A percentile compares a stretch with the other conserved stretches of the same genome.
Conservation (phyloP, 2,113 vertebrate species). For the Heterotis niloticus region DNA sequence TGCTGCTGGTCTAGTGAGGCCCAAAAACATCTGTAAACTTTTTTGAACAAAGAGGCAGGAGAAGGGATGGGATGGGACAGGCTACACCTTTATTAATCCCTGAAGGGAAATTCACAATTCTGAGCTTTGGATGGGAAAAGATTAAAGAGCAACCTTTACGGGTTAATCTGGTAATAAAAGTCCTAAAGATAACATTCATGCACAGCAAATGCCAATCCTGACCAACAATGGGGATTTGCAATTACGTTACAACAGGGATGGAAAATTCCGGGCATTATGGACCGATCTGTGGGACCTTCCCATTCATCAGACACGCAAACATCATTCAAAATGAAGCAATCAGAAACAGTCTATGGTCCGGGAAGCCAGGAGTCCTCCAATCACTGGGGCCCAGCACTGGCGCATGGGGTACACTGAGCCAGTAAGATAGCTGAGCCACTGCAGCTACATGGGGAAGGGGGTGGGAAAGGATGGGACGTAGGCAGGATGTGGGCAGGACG, state of each 20-base stretch:
- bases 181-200: neutral
- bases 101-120: no score
- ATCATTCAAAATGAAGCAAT: slow-evolving; percentile 20
- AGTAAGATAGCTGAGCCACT: slow-evolving; percentile 27
- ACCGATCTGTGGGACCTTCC: neutral
- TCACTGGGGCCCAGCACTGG: slow-evolving; percentile 12
- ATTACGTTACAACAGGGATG: neutral
- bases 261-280: neutral
- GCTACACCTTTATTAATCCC: no score
- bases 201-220: neutral
- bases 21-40: neutral
- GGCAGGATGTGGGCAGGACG: slow-evolving; percentile 32
- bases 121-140: neutral
- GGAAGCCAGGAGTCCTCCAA: slow-evolving; percentile 23
- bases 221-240: neutral
- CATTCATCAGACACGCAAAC: neutral
- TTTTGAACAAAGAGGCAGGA: neutral
- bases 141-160: neutral
- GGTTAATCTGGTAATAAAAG: neutral
- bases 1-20: neutral
- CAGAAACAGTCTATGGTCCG: slow-evolving; percentile 1
- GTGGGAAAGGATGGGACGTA: slow-evolving; percentile 13
- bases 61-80: no score
- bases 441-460: slow-evolving; percentile 28
- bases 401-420: slow-evolving; percentile 35